Conservation (phyloP, 2,888 invertebrate genomes). For the Netelia melanura region DNA sequence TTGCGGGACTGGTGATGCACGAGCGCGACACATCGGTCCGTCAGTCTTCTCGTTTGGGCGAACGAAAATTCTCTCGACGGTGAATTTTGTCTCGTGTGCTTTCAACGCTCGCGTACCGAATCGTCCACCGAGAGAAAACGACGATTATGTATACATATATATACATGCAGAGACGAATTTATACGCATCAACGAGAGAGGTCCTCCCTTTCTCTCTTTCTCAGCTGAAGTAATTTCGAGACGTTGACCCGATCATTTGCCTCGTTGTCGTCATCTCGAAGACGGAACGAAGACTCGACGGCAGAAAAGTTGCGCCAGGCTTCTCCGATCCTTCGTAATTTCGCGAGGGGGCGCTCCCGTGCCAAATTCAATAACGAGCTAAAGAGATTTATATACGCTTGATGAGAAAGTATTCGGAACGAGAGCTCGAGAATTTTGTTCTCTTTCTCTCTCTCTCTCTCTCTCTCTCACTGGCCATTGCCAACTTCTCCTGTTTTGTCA, state of each 20-base stretch:
- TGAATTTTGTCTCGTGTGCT: constrained; percentile 39
- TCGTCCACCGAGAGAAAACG: constrained; percentile 12
- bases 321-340: background rate
- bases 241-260: constrained; percentile 67
- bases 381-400: background rate
- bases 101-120: constrained; percentile 6
- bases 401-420: constrained; percentile 10
- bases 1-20: constrained; percentile 19
- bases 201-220: constrained; percentile 20
- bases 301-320: background rate
- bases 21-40: constrained; percentile 38
- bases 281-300: constrained; percentile 27
- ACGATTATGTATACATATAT: constrained; percentile 17
- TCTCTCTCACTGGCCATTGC: background rate
- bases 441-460: background rate
- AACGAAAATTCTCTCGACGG: constrained; percentile 40
- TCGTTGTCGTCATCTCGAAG: constrained; percentile 43
- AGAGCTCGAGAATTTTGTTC: background rate
- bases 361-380: constrained; percentile 9
- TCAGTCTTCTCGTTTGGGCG: constrained; percentile 23
- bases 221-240: constrained; percentile 54
- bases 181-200: constrained; percentile 6
- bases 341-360: background rate
- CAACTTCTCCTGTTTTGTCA: background rate
- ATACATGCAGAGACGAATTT: constrained; percentile 27